Evolutionary conservation across 2,113 vertebrate species (phyloP), one percentile per base, ranked within the genome.

Genomic region (Cariama cristata): DNA sequence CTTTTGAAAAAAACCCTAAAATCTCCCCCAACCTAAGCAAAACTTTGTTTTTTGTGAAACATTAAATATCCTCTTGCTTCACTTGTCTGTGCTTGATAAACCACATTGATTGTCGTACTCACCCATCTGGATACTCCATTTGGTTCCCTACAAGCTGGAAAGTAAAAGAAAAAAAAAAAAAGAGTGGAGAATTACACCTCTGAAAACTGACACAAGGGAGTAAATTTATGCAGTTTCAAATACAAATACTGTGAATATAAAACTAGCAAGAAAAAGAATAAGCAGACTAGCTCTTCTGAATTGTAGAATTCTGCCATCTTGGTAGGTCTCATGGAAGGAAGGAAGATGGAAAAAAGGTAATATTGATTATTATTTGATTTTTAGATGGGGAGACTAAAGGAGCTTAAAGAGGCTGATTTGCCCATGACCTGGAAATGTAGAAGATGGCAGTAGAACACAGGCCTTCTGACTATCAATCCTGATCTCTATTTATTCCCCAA

Each of bases 131-230:
- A 53, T 74, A 77, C 49, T 91, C 98, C 98, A 47, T 97, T 97
- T 89, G 95, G 42, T 88, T 97, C 98, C 35, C 69, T 93, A 40
- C 98, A 98, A 62, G 26, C 98, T 98, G 86, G 12, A 89, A 83
- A n/a, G n/a, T 38, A 38, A 38, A 28, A 85, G 56, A 56, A 86
- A 26, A 30, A 80, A 14, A 79, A 26, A 63, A 24, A 49, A 62
- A 26, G 3, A 67, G 91, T 35, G 11, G 11, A 56, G 20, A 64
- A 86, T 82, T 81, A 47, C 9, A n/a, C 15, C n/a, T 71, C n/a
- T 86, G 42, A 71, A 89, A 90, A 75, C 17, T 84, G 40, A 58
- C 24, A 28, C 42, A 69, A 77, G 84, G 35, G 13, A 77, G 8
- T 77, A 47, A 40, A 62, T 49, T 44, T 17, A 1, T 62, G 26